Percentiles rank a stretch among this genome's conserved stretches.
These are phyloP conservation scores for Martes flavigula DNA, from an alignment of 2,797 vertebrate genomes.

Conservation along the genomic window DNA sequence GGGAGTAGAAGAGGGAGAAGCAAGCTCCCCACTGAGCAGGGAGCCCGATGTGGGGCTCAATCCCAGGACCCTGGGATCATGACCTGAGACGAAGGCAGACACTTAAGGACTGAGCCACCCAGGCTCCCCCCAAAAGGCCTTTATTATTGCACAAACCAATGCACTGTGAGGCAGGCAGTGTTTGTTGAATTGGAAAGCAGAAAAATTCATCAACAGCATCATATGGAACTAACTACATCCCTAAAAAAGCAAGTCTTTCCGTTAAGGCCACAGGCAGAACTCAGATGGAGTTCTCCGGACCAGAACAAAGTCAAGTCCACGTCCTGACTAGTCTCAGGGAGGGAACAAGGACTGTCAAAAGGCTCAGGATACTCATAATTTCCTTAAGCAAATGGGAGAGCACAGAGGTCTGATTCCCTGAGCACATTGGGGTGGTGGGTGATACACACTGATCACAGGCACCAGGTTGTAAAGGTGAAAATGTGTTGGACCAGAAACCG, in stretches of 20 bases:
- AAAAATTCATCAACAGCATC: neutral
- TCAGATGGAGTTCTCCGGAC: neutral
- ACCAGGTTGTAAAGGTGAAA: neutral
- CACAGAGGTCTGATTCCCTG: neutral
- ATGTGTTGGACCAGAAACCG: neutral
- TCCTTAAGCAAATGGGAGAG: neutral
- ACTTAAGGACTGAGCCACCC: no score
- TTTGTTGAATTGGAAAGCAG: neutral
- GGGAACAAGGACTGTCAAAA: neutral
- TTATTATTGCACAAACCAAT: neutral
- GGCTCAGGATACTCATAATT: neutral
- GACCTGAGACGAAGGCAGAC: no score
- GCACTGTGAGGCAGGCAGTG: no score
- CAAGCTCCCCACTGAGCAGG: no score
- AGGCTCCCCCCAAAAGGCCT: neutral
- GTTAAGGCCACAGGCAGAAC: neutral
- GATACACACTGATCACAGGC: no score
- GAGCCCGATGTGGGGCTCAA: no score
- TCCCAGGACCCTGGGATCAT: no score
- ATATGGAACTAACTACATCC: neutral
- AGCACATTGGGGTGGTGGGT: neutral
- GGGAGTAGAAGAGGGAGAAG: no score
- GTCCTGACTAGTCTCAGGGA: neutral
- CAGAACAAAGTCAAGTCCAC: neutral
- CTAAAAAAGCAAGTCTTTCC: neutral